Percentiles rank a stretch among this genome's conserved stretches.
These are phyloP conservation scores for Tinea pellionella DNA, from an alignment of 2,888 invertebrate genomes.

Conservation along the genomic window DNA sequence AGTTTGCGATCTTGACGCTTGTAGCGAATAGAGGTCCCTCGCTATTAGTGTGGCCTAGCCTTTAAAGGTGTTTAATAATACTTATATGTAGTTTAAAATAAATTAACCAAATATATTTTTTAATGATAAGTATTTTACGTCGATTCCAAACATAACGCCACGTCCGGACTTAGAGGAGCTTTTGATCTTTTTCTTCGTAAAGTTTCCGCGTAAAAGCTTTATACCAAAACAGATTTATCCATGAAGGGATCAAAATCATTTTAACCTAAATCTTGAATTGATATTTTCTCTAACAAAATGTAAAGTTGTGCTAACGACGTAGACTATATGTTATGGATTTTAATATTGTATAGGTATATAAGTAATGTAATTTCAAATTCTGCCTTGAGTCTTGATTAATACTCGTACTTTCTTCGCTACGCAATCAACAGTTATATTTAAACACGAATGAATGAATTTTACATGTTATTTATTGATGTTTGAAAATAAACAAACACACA, in stretches of 20 bases:
- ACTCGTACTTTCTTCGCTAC: background rate
- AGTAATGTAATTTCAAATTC: too few species aligned
- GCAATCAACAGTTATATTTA: background rate
- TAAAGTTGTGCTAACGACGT: background rate
- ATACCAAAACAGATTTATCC: constrained; percentile 9
- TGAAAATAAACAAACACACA: too few species aligned
- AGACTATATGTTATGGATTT: background rate
- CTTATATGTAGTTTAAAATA: too few species aligned
- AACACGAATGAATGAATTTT: too few species aligned
- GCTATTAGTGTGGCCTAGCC: too few species aligned
- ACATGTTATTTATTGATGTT: too few species aligned
- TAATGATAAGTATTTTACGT: background rate
- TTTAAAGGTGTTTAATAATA: too few species aligned
- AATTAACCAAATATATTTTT: too few species aligned
- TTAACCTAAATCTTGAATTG: constrained; percentile 9
- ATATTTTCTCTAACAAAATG: constrained; percentile 10
- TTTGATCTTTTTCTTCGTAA: constrained; percentile 5
- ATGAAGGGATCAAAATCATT: constrained; percentile 11
- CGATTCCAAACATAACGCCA: background rate
- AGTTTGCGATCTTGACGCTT: too few species aligned
- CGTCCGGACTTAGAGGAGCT: background rate
- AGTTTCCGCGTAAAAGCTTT: constrained; percentile 1
- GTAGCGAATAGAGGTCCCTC: too few species aligned
- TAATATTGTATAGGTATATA: too few species aligned
- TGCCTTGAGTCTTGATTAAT: too few species aligned